A percentile compares a stretch with the other conserved stretches of the same genome.
These are phyloP conservation scores for Diogma glabrata DNA, from an alignment of 2,888 invertebrate genomes.

Conservation along the genomic window DNA sequence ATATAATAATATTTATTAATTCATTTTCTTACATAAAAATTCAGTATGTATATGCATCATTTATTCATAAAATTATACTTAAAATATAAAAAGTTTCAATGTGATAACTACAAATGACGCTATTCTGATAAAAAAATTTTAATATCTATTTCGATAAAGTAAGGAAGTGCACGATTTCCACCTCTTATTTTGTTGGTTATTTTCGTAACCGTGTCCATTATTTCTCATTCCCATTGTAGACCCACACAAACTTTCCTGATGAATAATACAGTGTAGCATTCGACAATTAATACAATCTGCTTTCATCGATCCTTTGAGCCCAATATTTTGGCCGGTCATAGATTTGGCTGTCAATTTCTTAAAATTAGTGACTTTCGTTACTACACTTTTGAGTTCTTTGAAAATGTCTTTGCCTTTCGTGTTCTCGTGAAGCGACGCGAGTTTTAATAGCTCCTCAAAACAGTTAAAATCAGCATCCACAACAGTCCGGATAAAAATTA, in stretches of 20 bases:
- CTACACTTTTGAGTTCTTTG: slow-evolving; percentile 5
- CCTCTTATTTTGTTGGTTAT: too few relatives aligned
- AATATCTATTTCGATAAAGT: slow-evolving; percentile 3
- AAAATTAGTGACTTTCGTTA: not conserved
- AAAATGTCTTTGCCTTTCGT: slow-evolving; percentile 1
- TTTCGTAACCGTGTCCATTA: slow-evolving; percentile 12
- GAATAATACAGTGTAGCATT: slow-evolving; percentile 19
- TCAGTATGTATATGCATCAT: not conserved
- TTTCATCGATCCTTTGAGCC: slow-evolving; percentile 5
- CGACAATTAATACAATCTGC: slow-evolving; percentile 12
- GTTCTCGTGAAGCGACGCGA: not conserved
- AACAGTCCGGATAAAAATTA: slow-evolving; percentile 5
- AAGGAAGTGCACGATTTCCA: too few relatives aligned
- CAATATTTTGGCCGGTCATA: slow-evolving; percentile 18
- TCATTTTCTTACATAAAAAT: slow-evolving; percentile 1
- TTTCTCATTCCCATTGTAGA: slow-evolving; percentile 13
- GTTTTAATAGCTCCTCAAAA: slow-evolving; percentile 4
- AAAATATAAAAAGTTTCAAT: slow-evolving; percentile 4
- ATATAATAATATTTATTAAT: slow-evolving; percentile 3
- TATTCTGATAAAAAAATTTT: not conserved
- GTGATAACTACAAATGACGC: slow-evolving; percentile 1
- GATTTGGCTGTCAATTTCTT: slow-evolving; percentile 10
- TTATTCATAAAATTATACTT: slow-evolving; percentile 3
- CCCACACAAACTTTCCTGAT: slow-evolving; percentile 9
- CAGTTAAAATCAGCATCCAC: slow-evolving; percentile 1